Base-by-base conservation (phyloP, 2,113 vertebrate species). In the Rafetus swinhoei region DNA sequence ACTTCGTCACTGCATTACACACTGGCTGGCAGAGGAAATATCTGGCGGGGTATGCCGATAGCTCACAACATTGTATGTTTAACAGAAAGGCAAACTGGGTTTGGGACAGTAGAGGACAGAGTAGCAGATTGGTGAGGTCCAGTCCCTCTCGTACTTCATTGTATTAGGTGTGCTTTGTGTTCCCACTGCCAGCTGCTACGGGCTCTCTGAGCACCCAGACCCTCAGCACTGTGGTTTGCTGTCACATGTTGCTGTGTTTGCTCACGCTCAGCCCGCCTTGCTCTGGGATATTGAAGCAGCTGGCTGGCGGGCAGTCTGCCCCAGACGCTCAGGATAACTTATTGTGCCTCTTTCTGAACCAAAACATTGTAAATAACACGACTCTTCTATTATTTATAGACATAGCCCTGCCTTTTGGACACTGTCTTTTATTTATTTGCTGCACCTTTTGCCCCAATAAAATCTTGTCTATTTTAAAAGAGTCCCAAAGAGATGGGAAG, bases 361-460 rank as follows among this genome's bases (percentile, higher is more conserved):
- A 83, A 25, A 86, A 92, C 77, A 81, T 89, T 94, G 87, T 60
- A 3, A 54, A 88, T 87, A 89, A 88, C 91, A 93, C 93, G 92
- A 89, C 59, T 93, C 69, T 84, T 76, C 8, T 4, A 21, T 88
- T 96, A 96, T 97, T 97, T 97, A 97, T 96, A 95, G 81, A 92
- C 81, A 53, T 84, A 45, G 1, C 74, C 74, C 74, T 5, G 2
- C 3, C 25, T 50, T 29, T 59, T 80, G 60, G 27, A 90, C 81
- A 39, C 0, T 21, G 53, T 89, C n/a, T 59, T 1, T 94, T 95
- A 96, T 97, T 97, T 95, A 97, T 96, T 97, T 91, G 24, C 5
- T 81, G 87, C 90, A 52, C 35, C 45, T 86, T 57, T 55, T 12
- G 29, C 39, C 56, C 29, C 56, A 69, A 93, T 91, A 91, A 89